Base-by-base conservation (phyloP, 2,888 invertebrate genomes). In the Mesoligia furuncula region DNA sequence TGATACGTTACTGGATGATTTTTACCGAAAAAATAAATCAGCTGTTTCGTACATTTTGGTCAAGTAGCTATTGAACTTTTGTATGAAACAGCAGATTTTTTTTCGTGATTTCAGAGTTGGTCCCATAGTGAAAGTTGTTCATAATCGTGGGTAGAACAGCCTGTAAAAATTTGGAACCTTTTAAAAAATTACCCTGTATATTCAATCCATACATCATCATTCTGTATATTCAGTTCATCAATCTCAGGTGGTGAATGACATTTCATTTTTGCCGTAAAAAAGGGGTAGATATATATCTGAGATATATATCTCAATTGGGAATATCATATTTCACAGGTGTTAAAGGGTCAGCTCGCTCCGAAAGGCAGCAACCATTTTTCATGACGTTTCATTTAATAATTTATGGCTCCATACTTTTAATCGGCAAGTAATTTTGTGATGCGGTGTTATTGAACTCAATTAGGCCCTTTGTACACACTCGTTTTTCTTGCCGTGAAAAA, bases 231-330 rank as follows among this genome's bases (percentile, higher is more conserved):
- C 27, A 68, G 8, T 48, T 24, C 20, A 68, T 75, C 71, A 81
- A 68, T 31, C 54, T 61, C 67, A 68, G 31, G 24, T 75, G 45
- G 51, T 31, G 11, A 64, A 84, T 57, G 57, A 71, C 6, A 68
- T 70, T n/a, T 69, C n/a, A 69, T 81, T 65, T 64, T 57, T 31
- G 15, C 51, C 70, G 36, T 31, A 27, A 45, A 68, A 85, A 69
- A 66, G 73, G 54, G 39, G 24, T 70, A 61, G 27, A n/a, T 70
- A 9, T 67, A 81, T 67, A 81, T 82, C 51, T 73, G 27, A n/a
- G 66, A 9, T 67, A 81, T 67, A 81, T 82, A 59, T 73, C 42
- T 81, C 73, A 57, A 83, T 79, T 51, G 64, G 27, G 36, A 51
- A 51, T 69, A 69, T 79, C 48, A 79, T 45, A 65, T 80, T 80